Conservation (phyloP, 2,888 invertebrate species). For the Sepioteuthis lessoniana region DNA sequence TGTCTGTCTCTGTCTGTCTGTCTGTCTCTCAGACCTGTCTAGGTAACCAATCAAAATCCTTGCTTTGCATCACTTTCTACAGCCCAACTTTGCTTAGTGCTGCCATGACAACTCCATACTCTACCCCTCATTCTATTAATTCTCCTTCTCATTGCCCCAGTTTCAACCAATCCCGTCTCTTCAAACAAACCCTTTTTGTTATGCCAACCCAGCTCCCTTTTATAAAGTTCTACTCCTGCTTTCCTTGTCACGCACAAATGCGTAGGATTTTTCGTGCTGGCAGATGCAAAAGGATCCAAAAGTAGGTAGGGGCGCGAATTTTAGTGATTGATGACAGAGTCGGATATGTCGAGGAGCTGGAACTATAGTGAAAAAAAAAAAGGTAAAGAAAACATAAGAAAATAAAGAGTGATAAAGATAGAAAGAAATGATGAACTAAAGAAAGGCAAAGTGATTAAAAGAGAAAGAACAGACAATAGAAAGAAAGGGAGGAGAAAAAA, state of each 20-base stretch:
- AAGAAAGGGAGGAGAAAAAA: too few relatives aligned
- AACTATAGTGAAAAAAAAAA: neutral
- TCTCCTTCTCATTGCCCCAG: neutral
- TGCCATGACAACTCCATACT: neutral
- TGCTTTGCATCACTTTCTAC: neutral
- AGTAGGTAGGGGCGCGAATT: neutral
- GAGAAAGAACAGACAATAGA: too few relatives aligned
- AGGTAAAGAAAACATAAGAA: neutral
- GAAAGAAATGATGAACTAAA: too few relatives aligned
- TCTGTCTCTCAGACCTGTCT: too few relatives aligned
- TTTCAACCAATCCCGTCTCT: neutral
- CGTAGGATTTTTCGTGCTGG: neutral
- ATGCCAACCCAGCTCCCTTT: neutral
- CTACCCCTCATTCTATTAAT: too few relatives aligned
- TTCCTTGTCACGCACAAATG: constrained; percentile 8
- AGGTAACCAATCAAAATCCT: neutral
- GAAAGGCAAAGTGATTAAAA: too few relatives aligned
- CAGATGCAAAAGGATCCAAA: neutral
- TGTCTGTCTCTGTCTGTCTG: too few relatives aligned
- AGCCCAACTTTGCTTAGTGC: neutral
- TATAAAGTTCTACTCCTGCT: neutral
- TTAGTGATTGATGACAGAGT: neutral
- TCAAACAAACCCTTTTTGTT: neutral
- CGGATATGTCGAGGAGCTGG: neutral
- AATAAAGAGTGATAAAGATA: too few relatives aligned